A percentile compares a stretch with the other conserved stretches of the same genome.
Evolutionary conservation across 2,888 invertebrate genomes (phyloP).

Genomic region (Gari tellinella): DNA sequence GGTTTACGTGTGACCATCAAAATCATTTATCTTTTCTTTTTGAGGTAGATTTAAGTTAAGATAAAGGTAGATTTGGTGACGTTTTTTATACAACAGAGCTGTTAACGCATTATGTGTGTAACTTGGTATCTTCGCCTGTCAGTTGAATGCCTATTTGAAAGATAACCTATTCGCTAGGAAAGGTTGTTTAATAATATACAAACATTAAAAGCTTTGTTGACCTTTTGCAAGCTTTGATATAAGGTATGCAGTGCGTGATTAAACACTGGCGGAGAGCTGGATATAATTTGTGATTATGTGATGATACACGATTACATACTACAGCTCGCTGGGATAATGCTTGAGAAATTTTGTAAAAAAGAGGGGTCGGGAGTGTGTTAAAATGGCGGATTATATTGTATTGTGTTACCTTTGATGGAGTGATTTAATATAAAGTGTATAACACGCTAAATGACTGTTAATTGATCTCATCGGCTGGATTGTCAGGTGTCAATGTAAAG

Average conservation of each 20-base stretch:
- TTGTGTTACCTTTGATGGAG: constrained; percentile 4
- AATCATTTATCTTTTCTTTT: constrained; percentile 30
- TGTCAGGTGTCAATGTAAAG: constrained; percentile 46
- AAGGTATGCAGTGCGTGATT: constrained; percentile 16
- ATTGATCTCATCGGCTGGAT: constrained; percentile 42
- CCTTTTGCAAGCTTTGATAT: constrained; percentile 41
- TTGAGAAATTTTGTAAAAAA: not conserved
- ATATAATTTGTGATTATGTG: constrained; percentile 9
- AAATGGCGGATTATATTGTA: constrained; percentile 18
- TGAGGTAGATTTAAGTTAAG: constrained; percentile 31
- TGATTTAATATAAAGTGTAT: not conserved
- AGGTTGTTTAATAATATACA: constrained; percentile 47
- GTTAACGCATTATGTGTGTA: constrained; percentile 47
- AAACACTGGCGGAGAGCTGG: constrained; percentile 5
- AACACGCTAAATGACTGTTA: constrained; percentile 14
- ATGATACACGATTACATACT: constrained; percentile 15
- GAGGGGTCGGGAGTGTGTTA: constrained; percentile 3
- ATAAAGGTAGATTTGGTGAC: constrained; percentile 46
- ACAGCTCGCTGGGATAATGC: constrained; percentile 2
- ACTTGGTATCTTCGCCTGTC: constrained; percentile 33
- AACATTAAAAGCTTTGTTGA: constrained; percentile 53
- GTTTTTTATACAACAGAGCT: constrained; percentile 35
- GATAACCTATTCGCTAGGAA: constrained; percentile 41
- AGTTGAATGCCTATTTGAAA: constrained; percentile 21
- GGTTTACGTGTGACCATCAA: constrained; percentile 6